Evolutionary conservation across 1,140 invertebrate genomes (phyloP).

Genomic region (Agrypnia vestita): DNA sequence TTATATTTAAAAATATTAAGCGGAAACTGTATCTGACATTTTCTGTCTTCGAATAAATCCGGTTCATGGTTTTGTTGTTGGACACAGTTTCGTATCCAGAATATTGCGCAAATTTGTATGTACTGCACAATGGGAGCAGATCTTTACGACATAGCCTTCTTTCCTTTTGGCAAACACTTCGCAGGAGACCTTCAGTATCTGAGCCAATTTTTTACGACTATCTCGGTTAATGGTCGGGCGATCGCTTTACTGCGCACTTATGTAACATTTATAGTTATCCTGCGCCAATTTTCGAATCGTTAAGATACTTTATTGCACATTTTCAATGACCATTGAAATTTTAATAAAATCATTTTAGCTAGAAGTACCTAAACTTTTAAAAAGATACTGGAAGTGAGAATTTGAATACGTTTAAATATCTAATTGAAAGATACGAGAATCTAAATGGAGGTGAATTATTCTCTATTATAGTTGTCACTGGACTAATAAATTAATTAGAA

Average conservation of each 20-base stretch:
- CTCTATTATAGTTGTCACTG: too few species aligned
- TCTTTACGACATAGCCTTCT: background rate
- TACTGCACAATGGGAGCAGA: background rate
- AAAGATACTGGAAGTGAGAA: too few species aligned
- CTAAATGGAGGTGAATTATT: too few species aligned
- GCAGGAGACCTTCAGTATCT: background rate
- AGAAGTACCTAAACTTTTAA: too few species aligned
- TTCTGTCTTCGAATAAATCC: background rate
- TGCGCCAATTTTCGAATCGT: conserved; percentile 7
- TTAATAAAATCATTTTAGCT: too few species aligned
- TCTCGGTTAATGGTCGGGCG: background rate
- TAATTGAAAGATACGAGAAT: too few species aligned
- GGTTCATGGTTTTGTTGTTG: too few species aligned
- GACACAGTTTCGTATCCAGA: background rate
- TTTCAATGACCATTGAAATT: too few species aligned
- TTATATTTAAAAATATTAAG: background rate
- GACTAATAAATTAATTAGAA: too few species aligned
- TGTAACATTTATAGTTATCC: background rate
- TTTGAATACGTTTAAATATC: too few species aligned
- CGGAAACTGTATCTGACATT: background rate
- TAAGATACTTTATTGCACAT: conserved; percentile 1
- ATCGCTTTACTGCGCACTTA: conserved; percentile 7
- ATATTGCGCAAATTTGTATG: background rate
- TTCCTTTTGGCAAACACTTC: background rate
- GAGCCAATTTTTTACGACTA: conserved; percentile 3